phyloP scores from a whole-genome alignment of 2,797 vertebrate species.

The Psittacula derbiana region DNA sequence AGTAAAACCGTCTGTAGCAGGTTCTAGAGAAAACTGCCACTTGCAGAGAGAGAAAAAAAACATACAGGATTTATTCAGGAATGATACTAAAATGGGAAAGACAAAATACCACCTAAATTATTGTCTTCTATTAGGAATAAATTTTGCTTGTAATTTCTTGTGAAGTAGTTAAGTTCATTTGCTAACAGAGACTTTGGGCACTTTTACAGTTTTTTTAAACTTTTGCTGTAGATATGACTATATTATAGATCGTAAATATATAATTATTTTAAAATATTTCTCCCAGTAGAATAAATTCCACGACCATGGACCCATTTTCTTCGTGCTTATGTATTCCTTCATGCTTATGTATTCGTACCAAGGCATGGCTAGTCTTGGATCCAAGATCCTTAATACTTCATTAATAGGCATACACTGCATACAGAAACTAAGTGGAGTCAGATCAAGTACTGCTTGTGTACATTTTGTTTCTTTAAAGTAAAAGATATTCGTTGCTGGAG shows the following conservation, averaged over 20 bases:
- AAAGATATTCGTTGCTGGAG: background rate
- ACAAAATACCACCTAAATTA: background rate
- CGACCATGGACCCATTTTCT: background rate
- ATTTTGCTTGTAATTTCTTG: background rate
- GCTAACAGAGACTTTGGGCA: background rate
- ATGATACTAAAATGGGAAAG: background rate
- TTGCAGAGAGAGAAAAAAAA: rapidly evolving
- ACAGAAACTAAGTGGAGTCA: background rate
- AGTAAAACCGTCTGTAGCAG: background rate
- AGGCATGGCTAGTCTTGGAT: background rate
- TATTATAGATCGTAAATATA: background rate
- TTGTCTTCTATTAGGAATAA: background rate
- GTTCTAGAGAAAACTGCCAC: background rate
- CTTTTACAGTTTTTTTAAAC: background rate
- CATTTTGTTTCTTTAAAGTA: background rate
- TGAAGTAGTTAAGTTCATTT: background rate
- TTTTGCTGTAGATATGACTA: background rate
- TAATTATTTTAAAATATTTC: background rate
- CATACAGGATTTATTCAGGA: background rate
- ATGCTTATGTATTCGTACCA: background rate
- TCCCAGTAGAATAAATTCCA: background rate
- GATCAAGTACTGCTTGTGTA: background rate
- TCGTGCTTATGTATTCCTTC: background rate
- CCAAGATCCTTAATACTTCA: background rate
- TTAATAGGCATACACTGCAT: background rate